phyloP scores from a whole-genome alignment of 2,888 invertebrate genomes.

The Nephrotoma guestfalica region DNA sequence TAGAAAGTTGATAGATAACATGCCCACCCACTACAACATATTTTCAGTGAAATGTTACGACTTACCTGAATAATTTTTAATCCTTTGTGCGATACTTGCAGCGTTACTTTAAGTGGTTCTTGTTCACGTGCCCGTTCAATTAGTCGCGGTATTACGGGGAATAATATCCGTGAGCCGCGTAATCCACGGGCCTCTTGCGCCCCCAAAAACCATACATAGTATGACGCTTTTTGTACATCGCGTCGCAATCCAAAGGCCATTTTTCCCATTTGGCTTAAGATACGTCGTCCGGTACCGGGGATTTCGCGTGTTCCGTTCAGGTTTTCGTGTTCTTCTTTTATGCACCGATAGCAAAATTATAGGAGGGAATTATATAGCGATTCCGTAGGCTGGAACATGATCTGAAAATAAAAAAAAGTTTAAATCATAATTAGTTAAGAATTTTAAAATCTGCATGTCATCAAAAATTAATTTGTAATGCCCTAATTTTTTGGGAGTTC shows the following conservation, averaged over 20 bases:
- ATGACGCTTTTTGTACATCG: slow-evolving; percentile 80
- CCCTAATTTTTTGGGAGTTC: no score
- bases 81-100: slow-evolving; percentile 85
- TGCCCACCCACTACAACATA: neutral
- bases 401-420: neutral
- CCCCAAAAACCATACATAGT: slow-evolving; percentile 89
- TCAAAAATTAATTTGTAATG: no score
- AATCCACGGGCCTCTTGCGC: slow-evolving; percentile 88
- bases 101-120: slow-evolving; percentile 79
- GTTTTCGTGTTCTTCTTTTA: neutral
- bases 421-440: neutral
- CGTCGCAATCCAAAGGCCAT: slow-evolving; percentile 71
- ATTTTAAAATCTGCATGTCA: no score
- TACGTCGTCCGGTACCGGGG: neutral
- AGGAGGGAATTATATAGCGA: neutral
- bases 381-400: neutral
- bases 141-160: slow-evolving; percentile 71
- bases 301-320: neutral
- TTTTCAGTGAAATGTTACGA: neutral
- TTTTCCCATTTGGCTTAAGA: slow-evolving; percentile 20
- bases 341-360: neutral
- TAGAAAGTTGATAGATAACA: neutral
- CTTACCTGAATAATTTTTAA: slow-evolving; percentile 78
- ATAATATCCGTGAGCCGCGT: slow-evolving; percentile 69
- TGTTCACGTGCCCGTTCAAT: slow-evolving; percentile 72